phyloP scores from a whole-genome alignment of 2,797 vertebrate species.

The Amblyraja radiata region DNA sequence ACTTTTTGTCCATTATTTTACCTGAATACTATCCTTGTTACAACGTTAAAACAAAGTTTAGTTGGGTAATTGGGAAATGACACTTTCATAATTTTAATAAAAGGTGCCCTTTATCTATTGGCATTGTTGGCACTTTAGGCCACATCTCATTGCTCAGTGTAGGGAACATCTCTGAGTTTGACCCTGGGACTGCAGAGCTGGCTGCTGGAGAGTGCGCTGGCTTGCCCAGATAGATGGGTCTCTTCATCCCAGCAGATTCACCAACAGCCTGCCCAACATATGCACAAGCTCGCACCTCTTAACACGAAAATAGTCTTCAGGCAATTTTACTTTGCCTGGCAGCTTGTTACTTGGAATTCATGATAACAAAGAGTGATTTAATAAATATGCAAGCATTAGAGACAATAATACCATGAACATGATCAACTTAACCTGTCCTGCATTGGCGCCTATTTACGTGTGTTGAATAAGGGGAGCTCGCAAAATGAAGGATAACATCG shows the following conservation, averaged over 20 bases:
- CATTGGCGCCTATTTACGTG: not conserved
- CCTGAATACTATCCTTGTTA: not conserved
- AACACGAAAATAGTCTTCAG: not conserved
- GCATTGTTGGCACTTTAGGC: not conserved
- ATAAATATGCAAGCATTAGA: slow-evolving; percentile 19
- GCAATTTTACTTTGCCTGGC: not conserved
- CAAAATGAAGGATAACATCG: too few species aligned
- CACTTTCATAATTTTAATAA: not conserved
- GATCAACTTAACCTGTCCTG: not conserved
- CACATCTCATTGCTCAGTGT: not conserved
- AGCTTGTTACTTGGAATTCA: not conserved
- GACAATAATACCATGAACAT: not conserved
- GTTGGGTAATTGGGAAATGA: too few species aligned
- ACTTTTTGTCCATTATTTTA: too few species aligned
- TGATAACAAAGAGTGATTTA: not conserved
- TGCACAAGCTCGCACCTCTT: not conserved
- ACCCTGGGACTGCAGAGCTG: not conserved
- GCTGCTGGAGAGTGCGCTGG: not conserved
- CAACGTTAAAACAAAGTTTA: not conserved
- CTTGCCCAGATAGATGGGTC: not conserved
- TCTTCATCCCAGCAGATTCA: not conserved
- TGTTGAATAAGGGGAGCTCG: slow-evolving; percentile 10
- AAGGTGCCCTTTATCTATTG: not conserved
- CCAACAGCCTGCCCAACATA: not conserved
- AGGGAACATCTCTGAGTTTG: not conserved